Base-by-base conservation (phyloP, 2,888 invertebrate genomes). In the Uropetala carovei region DNA sequence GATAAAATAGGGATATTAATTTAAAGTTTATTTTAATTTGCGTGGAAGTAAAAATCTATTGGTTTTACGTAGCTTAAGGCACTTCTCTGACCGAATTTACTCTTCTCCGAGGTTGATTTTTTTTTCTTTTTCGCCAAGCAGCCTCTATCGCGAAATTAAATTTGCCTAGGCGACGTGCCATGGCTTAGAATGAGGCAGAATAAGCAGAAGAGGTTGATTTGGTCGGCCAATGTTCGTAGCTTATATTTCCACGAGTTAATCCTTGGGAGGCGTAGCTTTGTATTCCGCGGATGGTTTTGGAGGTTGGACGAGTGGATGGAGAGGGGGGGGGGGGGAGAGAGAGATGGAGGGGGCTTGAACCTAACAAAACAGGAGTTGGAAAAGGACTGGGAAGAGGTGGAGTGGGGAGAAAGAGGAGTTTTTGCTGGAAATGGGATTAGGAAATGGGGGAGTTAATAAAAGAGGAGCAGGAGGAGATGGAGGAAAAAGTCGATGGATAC, bases 331-430 rank as follows among this genome's bases (percentile, higher is more conserved):
- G n/a, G n/a, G 22, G 22, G 81, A 27, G 11, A 22, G 56, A 13
- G 86, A 13, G 86, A 57, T 2, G 8, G 0, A 13, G 91, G 18
- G 59, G 59, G 56, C 64, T 43, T 27, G 43, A 43, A 30, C 5
- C 18, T 56, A 68, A 68, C 18, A 68, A n/a, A 68, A 95, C 95
- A 94, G 95, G 95, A 93, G 95, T 95, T 68, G 95, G 94, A 95
- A 94, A 93, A 93, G 94, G 57, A 58, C 22, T 43, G 81, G 18
- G 56, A 83, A 59, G 10, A 59, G 60, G 89, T 8, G 60, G 64
- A n/a, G 83, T 4, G 83, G 83, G 27, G 83, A 57, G 83, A 83
- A 43, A 82, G 16, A 85, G 30, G 60, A 43, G 60, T 68, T 89
- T 89, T 43, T 89, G 64, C 89, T 22, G 27, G 92, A 43, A 57